Evolutionary conservation across 2,113 vertebrate species (phyloP), one percentile per base, ranked within the genome.

Genomic region (Chrysemys picta): DNA sequence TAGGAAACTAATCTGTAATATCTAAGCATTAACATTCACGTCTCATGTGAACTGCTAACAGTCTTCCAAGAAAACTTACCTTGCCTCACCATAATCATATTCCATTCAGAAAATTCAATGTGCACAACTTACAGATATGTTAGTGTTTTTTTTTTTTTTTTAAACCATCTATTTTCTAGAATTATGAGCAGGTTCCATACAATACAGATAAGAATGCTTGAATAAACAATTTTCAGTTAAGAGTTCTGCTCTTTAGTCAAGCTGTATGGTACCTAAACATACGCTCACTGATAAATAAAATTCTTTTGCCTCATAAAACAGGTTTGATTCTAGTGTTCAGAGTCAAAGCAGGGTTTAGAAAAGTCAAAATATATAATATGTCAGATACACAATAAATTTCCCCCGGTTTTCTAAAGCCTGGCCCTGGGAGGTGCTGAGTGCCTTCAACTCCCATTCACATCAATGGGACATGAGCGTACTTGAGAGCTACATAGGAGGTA

Each of bases 301-400:
- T 19, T 42, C 38, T 90, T 80, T 87, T 78, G 82, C 62, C 53
- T 24, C 57, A 88, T 86, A 91, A 90, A 11, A 94, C 22, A 16
- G 91, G 53, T 87, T 59, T 91, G 94, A 47, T 87, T 93, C 86
- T 9, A 88, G 59, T 57, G 89, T 56, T 93, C 52, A 57, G 38
- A 93, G 59, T 90, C 50, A 35, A 65, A 85, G n/a, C 69, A 81
- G 54, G 87, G 86, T 35, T 91, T 95, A 31, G 53, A 50, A 88
- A 88, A 86, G 87, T 47, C 87, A 85, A 91, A 49, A 93, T 31
- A 80, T 21, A 35, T 10, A 57, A 21, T 59, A n/a, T 24, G 65
- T 78, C 49, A 89, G 6, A 93, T 84, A 92, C 17, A 90, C 21
- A 89, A 65, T 89, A 95, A 56, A 89, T n/a, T 72, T 52, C 93